phyloP scores from a whole-genome alignment of 2,113 vertebrate genomes.

The Tragelaphus scriptus region DNA sequence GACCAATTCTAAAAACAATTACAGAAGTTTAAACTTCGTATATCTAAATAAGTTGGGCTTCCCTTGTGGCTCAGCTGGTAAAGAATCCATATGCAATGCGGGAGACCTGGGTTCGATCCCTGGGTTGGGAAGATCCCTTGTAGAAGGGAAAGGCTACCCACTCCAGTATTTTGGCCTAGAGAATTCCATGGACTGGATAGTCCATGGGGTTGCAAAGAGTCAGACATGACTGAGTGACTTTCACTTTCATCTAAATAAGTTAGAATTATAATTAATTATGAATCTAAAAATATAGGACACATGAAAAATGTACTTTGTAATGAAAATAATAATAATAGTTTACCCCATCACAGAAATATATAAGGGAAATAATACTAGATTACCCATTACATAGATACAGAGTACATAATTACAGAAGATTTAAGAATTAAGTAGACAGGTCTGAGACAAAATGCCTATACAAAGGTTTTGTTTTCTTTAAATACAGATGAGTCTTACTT shows the following conservation, averaged over 20 bases:
- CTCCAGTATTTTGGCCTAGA: not conserved
- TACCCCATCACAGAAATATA: not conserved
- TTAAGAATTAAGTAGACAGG: constrained; percentile 32
- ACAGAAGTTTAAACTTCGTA: not conserved
- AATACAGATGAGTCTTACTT: not conserved
- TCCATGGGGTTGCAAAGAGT: not conserved
- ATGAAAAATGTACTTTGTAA: not conserved
- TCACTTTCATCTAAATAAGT: not conserved
- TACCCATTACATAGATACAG: not conserved
- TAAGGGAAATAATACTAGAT: not conserved
- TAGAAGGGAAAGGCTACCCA: not conserved
- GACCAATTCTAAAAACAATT: not conserved
- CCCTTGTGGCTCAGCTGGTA: not conserved
- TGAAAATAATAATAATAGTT: not conserved
- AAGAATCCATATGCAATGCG: not conserved
- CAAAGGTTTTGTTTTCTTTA: not conserved
- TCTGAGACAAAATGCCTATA: not conserved
- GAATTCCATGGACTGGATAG: not conserved
- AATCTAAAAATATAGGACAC: not conserved
- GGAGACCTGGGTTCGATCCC: not conserved
- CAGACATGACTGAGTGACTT: not conserved
- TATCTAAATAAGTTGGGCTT: not conserved
- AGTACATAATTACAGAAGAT: not conserved
- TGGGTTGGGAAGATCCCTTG: not conserved
- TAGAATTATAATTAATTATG: constrained; percentile 19